These are phyloP conservation scores for Autographa gamma DNA, from an alignment of 2,888 invertebrate genomes.

Conservation along the genomic window DNA sequence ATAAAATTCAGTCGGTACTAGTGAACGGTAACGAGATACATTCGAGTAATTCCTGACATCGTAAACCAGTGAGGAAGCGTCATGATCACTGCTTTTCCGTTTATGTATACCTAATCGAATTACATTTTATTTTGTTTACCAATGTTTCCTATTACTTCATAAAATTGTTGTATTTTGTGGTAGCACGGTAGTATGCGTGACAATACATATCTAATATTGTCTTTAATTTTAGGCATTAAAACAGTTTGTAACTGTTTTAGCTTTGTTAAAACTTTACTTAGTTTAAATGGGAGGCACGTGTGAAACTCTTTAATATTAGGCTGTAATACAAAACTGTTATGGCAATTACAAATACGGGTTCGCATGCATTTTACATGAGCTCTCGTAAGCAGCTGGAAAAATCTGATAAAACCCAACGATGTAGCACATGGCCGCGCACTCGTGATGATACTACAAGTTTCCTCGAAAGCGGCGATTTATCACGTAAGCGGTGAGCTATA, in stretches of 20 bases:
- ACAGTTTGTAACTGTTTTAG: no score
- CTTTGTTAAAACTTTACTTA: background rate
- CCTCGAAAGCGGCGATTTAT: constrained; percentile 72
- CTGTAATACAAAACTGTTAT: constrained; percentile 55
- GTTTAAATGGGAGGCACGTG: constrained; percentile 27
- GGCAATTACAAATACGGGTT: constrained; percentile 67
- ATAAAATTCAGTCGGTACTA: no score
- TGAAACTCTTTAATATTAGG: constrained; percentile 44
- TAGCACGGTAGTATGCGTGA: no score
- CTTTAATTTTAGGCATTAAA: background rate
- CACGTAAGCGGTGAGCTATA: constrained; percentile 69
- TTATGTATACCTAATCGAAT: no score
- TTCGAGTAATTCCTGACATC: no score
- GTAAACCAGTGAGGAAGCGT: no score
- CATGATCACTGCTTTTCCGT: no score
- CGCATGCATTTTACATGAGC: constrained; percentile 78
- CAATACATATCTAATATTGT: no score
- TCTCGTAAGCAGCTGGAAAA: constrained; percentile 71
- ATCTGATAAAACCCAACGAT: constrained; percentile 74
- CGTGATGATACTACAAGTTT: constrained; percentile 78
- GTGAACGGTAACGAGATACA: no score
- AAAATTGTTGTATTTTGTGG: no score
- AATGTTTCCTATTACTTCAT: no score
- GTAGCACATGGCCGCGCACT: constrained; percentile 69
- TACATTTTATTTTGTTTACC: no score